Evolutionary conservation across 1,140 invertebrate genomes (phyloP), one percentile per base, ranked within the genome.

Genomic region (Sipha flava): DNA sequence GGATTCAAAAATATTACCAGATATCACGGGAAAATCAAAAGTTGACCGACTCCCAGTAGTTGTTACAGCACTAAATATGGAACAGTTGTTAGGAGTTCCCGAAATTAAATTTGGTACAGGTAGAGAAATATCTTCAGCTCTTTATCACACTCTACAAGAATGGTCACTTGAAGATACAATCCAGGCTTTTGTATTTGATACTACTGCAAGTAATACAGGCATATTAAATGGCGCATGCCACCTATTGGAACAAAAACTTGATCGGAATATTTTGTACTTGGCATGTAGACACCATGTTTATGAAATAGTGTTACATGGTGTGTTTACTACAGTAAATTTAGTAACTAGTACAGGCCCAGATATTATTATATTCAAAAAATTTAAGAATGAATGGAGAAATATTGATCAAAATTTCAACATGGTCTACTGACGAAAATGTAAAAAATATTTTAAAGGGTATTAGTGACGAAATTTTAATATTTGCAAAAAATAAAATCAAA

Each of bases 191-290:
- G 84, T 83, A 79, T 85, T 84, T 79, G 84, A 85, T 66, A 85
- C 84, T 2, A 85, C 84, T 49, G 81, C 82, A 73, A 81, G 83
- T n/a, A 85, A 85, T 81, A 82, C 84, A 16, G 85, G 84, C 12
- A 64, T 31, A 79, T 59, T 66, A 26, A 83, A 81, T 81, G 84
- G 84, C 47, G 79, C 81, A 9, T 80, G 52, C 54, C 37, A 64
- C 75, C 34, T 77, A 7, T 52, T 81, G n/a, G 80, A 81, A 57
- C 49, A 72, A 34, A 59, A 40, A 12, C 21, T 81, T 59, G 40
- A 43, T 5, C 75, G 16, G 29, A 45, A 81, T n/a, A 18, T 81
- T 18, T 26, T 81, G 34, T 81, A 79, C 21, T 68, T 81, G 18
- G 37, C 80, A 7, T 81, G 81, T 47, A 43, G 81, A 2, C 80